Percentiles rank a stretch among this genome's conserved stretches.
These are phyloP conservation scores for Suncus etruscus DNA, from an alignment of 2,113 vertebrate species.

Conservation along the genomic window DNA sequence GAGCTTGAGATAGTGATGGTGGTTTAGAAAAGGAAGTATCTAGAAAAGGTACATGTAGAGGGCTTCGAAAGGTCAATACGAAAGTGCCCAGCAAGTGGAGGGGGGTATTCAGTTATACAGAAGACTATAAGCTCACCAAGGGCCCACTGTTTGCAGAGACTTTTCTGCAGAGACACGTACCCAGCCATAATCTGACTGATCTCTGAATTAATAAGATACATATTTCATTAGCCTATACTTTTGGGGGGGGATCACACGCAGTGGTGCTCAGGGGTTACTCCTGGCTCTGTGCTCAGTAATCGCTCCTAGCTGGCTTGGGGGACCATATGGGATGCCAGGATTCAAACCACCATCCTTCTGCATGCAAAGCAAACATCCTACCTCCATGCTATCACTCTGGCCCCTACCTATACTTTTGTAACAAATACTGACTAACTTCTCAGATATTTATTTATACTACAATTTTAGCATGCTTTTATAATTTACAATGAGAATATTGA, in stretches of 20 bases:
- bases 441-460: constrained; percentile 51
- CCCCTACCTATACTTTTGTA: not conserved
- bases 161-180: not conserved
- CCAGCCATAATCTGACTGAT: not conserved
- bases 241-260: not conserved
- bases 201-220: not conserved
- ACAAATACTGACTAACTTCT: constrained; percentile 49
- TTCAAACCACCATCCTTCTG: too few species aligned
- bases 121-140: not conserved
- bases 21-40: not conserved
- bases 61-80: not conserved
- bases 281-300: too few species aligned
- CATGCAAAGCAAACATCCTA: too few species aligned
- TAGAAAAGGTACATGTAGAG: not conserved
- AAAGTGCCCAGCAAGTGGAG: not conserved
- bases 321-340: too few species aligned
- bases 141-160: not conserved
- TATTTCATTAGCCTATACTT: constrained; percentile 10
- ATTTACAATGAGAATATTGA: constrained; percentile 37
- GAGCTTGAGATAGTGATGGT: not conserved
- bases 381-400: too few species aligned
- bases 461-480: not conserved
- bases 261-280: too few species aligned
- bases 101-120: not conserved
- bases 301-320: too few species aligned